Evolutionary conservation across 2,113 vertebrate species (phyloP).

Genomic region (Etheostoma spectabile): DNA sequence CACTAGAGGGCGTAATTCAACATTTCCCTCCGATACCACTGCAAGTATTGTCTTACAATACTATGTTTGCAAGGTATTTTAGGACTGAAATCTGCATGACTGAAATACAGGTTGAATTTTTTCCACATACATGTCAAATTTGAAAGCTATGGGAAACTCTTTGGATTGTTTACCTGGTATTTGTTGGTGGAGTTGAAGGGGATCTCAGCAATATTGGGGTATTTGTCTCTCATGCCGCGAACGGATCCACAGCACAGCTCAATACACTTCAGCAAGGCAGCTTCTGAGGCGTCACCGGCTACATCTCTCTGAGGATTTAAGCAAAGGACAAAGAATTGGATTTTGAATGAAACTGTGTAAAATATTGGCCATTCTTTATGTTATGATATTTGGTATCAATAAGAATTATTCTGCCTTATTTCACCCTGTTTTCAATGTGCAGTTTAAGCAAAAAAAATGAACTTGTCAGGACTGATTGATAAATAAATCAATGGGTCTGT

Average conservation of each 20-base stretch:
- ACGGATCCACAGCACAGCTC: constrained; percentile 93
- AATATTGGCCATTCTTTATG: neutral
- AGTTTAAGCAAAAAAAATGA: neutral
- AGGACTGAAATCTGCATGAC: neutral
- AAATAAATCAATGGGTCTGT: constrained; percentile 17
- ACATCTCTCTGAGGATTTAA: constrained; percentile 85
- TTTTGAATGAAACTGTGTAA: neutral
- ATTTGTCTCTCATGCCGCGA: constrained; percentile 88
- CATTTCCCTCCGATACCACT: neutral
- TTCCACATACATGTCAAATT: neutral
- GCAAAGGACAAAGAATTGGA: neutral
- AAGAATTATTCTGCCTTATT: neutral
- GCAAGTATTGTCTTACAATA: neutral
- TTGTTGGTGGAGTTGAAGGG: constrained; percentile 98
- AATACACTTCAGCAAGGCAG: constrained; percentile 94
- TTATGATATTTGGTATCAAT: neutral
- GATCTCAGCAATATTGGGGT: constrained; percentile 89
- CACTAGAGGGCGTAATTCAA: constrained; percentile 41
- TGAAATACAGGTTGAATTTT: neutral
- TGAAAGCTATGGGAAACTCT: neutral
- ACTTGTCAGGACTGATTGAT: neutral
- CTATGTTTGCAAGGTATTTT: neutral
- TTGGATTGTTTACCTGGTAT: constrained; percentile 87
- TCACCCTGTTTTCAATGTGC: neutral
- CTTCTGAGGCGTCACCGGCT: constrained; percentile 93